Percentiles rank a stretch among this genome's conserved stretches.
phyloP scores from a whole-genome alignment of 2,113 vertebrate species.

The Ailurus styani region DNA sequence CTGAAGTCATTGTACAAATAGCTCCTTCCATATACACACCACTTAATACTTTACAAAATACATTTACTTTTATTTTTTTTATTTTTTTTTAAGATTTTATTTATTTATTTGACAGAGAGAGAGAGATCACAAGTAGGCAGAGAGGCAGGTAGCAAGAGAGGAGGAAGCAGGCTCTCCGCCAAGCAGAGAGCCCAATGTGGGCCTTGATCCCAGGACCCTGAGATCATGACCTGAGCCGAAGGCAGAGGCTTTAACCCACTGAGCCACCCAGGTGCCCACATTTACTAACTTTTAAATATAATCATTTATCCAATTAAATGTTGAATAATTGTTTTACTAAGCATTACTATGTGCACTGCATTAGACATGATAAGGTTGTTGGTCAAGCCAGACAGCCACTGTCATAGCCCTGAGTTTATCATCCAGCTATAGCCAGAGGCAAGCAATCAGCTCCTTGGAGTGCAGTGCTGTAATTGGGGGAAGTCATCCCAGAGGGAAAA shows the following conservation, averaged over 20 bases:
- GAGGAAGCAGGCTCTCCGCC: too few relatives aligned
- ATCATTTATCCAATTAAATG: not conserved
- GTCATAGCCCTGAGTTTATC: not conserved
- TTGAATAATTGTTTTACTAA: not conserved
- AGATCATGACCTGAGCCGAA: too few relatives aligned
- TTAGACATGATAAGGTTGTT: not conserved
- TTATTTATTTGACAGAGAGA: too few relatives aligned
- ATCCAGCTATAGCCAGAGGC: not conserved
- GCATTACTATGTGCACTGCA: not conserved
- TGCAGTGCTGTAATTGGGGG: not conserved
- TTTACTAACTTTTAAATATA: not conserved
- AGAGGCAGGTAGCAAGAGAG: too few relatives aligned
- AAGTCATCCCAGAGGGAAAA: not conserved
- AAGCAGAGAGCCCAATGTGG: too few relatives aligned
- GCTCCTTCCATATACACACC: not conserved
- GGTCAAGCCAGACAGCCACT: not conserved
- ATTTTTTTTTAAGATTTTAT: too few relatives aligned
- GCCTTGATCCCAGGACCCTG: too few relatives aligned
- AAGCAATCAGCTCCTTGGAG: not conserved
- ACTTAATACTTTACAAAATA: not conserved
- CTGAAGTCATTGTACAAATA: not conserved
- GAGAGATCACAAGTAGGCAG: too few relatives aligned
- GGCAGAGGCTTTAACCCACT: too few relatives aligned
- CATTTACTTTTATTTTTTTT: too few relatives aligned
- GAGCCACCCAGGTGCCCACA: too few relatives aligned